These are phyloP conservation scores for Mellivora capensis DNA, from an alignment of 2,113 vertebrate species.

Conservation along the genomic window DNA sequence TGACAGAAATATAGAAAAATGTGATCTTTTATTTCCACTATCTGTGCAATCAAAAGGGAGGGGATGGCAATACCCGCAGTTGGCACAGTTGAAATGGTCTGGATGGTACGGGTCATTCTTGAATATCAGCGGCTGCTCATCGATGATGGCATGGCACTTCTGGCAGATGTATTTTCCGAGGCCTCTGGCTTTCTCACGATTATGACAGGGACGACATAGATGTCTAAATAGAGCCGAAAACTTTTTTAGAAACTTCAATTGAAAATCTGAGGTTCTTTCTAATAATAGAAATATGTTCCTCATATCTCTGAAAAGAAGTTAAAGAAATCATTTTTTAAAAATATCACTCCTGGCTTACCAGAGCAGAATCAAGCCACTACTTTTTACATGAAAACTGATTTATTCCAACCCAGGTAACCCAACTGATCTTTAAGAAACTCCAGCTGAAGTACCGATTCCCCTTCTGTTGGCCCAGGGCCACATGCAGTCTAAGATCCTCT, in stretches of 20 bases:
- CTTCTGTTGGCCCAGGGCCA: not conserved
- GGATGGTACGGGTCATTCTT: conserved; percentile 99
- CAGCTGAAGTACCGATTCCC: not conserved
- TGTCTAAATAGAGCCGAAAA: conserved; percentile 83
- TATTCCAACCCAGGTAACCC: not conserved
- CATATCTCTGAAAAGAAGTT: not conserved
- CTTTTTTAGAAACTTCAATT: not conserved
- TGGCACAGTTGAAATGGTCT: conserved; percentile 98
- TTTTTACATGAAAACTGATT: not conserved
- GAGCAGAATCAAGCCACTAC: not conserved
- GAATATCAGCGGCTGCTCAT: conserved; percentile 95
- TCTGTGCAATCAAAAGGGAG: not conserved
- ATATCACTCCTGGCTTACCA: not conserved
- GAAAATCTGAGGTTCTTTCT: conserved; percentile 28
- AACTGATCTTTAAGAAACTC: not conserved
- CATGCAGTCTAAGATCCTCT: not conserved
- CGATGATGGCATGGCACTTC: conserved; percentile 98
- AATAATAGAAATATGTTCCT: not conserved
- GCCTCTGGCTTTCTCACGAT: conserved; percentile 94
- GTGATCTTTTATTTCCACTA: not conserved
- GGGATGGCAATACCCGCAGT: conserved; percentile 88
- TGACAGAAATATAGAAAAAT: not conserved
- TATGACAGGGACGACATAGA: conserved; percentile 96
- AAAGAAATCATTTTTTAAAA: not conserved
- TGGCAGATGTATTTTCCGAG: conserved; percentile 98